Conservation (phyloP, 1,140 invertebrate species). For the Mycetomoellerius zeteki region DNA sequence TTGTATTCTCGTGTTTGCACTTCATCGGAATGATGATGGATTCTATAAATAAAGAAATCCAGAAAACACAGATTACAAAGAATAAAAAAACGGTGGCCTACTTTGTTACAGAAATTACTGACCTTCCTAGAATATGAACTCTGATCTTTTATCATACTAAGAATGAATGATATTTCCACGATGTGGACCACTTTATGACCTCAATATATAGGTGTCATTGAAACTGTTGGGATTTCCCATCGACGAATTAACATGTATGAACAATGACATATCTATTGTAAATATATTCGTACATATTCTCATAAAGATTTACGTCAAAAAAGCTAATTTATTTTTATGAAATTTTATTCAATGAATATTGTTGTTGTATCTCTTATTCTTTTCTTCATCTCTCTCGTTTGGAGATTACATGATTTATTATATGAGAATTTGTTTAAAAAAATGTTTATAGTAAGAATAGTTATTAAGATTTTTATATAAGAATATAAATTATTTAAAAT, state of each 20-base stretch:
- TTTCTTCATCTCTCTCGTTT: background rate
- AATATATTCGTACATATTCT: background rate
- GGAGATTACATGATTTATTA: background rate
- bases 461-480: constrained; percentile 12
- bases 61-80: background rate
- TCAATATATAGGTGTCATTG: constrained; percentile 60
- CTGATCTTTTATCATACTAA: constrained; percentile 72
- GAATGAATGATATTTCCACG: constrained; percentile 71
- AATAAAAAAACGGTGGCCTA: constrained; percentile 74
- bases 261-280: no score
- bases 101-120: constrained; percentile 71
- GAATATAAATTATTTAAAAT: constrained; percentile 12
- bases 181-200: constrained; percentile 54
- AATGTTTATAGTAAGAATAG: background rate
- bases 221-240: constrained; percentile 56
- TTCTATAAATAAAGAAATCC: background rate
- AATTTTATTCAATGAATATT: background rate
- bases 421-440: background rate
- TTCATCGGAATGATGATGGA: background rate
- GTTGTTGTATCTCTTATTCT: background rate
- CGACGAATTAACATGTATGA: background rate
- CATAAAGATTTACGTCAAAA: constrained; percentile 24
- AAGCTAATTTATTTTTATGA: constrained; percentile 14
- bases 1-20: constrained; percentile 15
- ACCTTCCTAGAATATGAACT: constrained; percentile 80